A percentile compares a stretch with the other conserved stretches of the same genome.
phyloP scores from a whole-genome alignment of 2,797 vertebrate genomes.

The Fistularia tabacaria region DNA sequence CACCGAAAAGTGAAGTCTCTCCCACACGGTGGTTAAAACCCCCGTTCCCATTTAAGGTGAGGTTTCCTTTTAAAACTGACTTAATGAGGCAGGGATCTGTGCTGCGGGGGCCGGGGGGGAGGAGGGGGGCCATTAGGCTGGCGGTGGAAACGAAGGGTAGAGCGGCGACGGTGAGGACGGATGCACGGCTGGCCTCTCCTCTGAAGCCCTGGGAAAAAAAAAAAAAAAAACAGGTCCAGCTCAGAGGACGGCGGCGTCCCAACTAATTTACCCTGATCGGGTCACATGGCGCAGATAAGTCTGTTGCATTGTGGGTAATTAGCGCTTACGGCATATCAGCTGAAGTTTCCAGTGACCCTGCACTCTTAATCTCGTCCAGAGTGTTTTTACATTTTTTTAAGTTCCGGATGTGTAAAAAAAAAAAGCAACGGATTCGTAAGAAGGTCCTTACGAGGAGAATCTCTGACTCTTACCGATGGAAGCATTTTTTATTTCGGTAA shows the following conservation, averaged over 20 bases:
- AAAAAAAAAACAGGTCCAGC: too few relatives aligned
- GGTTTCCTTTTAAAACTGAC: conserved; percentile 71
- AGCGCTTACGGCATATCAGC: conserved; percentile 33
- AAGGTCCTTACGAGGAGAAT: neutral
- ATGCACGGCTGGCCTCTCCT: neutral
- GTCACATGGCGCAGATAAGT: conserved; percentile 31
- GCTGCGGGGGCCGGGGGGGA: conserved; percentile 69
- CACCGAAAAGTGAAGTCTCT: conserved; percentile 64
- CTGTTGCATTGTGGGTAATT: conserved; percentile 41
- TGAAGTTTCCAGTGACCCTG: conserved; percentile 57
- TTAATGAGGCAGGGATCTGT: conserved; percentile 76
- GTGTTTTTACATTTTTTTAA: conserved; percentile 15
- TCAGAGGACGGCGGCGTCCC: conserved; percentile 14
- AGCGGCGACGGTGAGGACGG: neutral
- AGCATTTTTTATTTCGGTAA: too few relatives aligned
- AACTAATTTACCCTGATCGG: conserved; percentile 37
- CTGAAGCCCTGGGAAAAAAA: neutral
- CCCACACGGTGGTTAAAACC: conserved; percentile 55
- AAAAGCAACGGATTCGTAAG: conserved; percentile 26
- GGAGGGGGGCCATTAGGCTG: too few relatives aligned
- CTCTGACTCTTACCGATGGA: neutral
- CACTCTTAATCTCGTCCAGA: conserved; percentile 42
- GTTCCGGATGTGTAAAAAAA: conserved; percentile 47
- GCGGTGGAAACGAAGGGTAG: conserved; percentile 32
- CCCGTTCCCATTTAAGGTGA: conserved; percentile 81